Conservation (phyloP, 1,140 invertebrate species). For the Anagrus nilaparvatae region DNA sequence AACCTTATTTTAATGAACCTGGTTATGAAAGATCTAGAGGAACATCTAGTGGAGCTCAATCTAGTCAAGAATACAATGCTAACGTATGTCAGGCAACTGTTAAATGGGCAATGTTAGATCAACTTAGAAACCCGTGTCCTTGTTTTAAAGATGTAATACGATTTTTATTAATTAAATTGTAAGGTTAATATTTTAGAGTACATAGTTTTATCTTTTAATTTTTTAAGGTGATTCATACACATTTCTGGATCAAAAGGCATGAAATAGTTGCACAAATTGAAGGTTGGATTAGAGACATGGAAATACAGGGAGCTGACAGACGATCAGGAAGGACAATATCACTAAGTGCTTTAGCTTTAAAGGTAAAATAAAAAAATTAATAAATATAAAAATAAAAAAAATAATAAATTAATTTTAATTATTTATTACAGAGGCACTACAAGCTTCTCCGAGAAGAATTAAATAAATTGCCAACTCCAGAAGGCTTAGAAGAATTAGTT, state of each 20-base stretch:
- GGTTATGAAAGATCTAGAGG: slow-evolving; percentile 89
- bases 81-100: slow-evolving; percentile 93
- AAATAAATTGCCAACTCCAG: slow-evolving; percentile 63
- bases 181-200: slow-evolving; percentile 1
- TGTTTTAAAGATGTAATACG: slow-evolving; percentile 77
- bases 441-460: slow-evolving; percentile 68
- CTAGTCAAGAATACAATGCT: slow-evolving; percentile 87
- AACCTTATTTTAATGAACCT: slow-evolving; percentile 98
- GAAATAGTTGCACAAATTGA: slow-evolving; percentile 84
- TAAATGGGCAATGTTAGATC: slow-evolving; percentile 93
- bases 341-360: slow-evolving; percentile 64
- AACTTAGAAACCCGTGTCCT: slow-evolving; percentile 80
- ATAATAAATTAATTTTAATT: not conserved
- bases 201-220: slow-evolving; percentile 1
- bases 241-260: slow-evolving; percentile 90
- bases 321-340: slow-evolving; percentile 62
- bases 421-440: slow-evolving; percentile 58
- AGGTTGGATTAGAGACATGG: slow-evolving; percentile 81
- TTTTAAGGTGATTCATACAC: slow-evolving; percentile 75
- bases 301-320: slow-evolving; percentile 62
- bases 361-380: slow-evolving; percentile 42
- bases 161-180: slow-evolving; percentile 1
- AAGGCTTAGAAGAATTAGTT: slow-evolving; percentile 58
- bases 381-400: not conserved
- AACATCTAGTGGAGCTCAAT: slow-evolving; percentile 76